Percentiles rank a stretch among this genome's conserved stretches.
Evolutionary conservation across 1,140 invertebrate species (phyloP).

Genomic region (Gonioctena quinquepunctata): DNA sequence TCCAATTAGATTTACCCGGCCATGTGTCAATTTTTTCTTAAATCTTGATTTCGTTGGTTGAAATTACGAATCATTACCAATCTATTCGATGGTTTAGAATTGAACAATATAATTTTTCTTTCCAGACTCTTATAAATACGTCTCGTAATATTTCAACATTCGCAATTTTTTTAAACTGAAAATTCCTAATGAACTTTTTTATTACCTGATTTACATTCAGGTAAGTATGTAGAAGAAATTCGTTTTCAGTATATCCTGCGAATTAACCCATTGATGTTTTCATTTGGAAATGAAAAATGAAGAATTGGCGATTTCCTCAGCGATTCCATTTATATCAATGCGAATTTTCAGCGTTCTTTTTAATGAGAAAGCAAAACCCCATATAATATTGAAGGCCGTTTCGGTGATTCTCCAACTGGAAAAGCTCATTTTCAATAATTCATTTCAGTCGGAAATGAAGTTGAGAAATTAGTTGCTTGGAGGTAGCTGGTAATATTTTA

Average conservation of each 20-base stretch:
- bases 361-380: conserved; percentile 9
- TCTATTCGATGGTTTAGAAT: too few relatives aligned
- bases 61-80: too few relatives aligned
- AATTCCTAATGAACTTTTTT: neutral
- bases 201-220: too few relatives aligned
- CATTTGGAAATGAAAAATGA: conserved; percentile 15
- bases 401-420: conserved; percentile 9
- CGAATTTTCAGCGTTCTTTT: conserved; percentile 11
- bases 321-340: conserved; percentile 5
- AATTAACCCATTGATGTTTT: conserved; percentile 11
- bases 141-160: too few relatives aligned
- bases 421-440: conserved; percentile 16
- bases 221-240: too few relatives aligned
- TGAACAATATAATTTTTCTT: too few relatives aligned
- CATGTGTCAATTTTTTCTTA: too few relatives aligned
- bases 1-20: too few relatives aligned
- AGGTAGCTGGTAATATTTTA: neutral
- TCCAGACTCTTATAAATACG: too few relatives aligned
- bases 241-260: too few relatives aligned
- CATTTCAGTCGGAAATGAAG: conserved; percentile 11
- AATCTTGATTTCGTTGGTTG: too few relatives aligned
- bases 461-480: neutral
- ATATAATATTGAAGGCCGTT: conserved; percentile 25
- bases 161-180: neutral
- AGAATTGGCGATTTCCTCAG: conserved; percentile 6